Evolutionary conservation across 1,140 invertebrate genomes (phyloP).

Genomic region (Drosophila carrolli): DNA sequence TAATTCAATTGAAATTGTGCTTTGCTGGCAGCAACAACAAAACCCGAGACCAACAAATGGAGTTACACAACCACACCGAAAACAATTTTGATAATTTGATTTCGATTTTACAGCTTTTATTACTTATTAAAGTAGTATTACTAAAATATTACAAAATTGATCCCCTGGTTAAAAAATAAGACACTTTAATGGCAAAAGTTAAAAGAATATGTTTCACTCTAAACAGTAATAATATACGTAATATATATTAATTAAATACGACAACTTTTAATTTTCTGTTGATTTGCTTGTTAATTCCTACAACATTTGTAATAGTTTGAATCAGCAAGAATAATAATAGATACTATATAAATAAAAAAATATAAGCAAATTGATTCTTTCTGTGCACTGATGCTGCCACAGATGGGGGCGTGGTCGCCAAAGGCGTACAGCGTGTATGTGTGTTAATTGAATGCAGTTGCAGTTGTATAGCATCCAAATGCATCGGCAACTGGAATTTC

Average conservation of each 20-base stretch:
- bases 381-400: not conserved
- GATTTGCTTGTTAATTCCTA: not conserved
- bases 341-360: not conserved
- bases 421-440: conserved; percentile 22
- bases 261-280: no score
- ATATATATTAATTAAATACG: no score
- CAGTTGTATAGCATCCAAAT: not conserved
- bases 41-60: conserved; percentile 46
- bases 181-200: no score
- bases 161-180: no score
- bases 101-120: not conserved
- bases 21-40: conserved; percentile 49
- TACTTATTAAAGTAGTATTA: no score
- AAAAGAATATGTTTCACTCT: no score
- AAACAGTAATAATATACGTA: no score
- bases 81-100: not conserved
- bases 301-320: no score
- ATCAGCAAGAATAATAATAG: no score
- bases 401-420: conserved; percentile 22
- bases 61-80: conserved; percentile 18
- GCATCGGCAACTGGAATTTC: conserved; percentile 21
- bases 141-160: no score
- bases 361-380: not conserved
- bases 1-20: conserved; percentile 78
- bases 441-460: conserved; percentile 42